Base-by-base conservation (phyloP, 2,113 vertebrate species). In the Protobothrops mucrosquamatus region DNA sequence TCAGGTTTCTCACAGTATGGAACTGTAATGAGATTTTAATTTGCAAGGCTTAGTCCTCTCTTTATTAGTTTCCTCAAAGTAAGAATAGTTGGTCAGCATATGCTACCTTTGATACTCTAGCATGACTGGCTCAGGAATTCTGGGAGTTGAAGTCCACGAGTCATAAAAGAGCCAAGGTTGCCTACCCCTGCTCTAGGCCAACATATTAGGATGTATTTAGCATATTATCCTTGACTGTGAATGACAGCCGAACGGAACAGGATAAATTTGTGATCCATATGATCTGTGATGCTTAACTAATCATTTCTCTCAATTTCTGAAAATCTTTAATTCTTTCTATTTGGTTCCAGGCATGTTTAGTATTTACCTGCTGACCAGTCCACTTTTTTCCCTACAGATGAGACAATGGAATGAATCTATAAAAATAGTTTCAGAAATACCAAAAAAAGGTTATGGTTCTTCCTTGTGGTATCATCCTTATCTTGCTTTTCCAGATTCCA, bases 401-500 rank as follows among this genome's bases (percentile, higher is more conserved):
- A 59, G 11, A 34, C 7, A 22, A 5, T 61, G 10, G 43, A 92
- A 15, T 1, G 24, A 61, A 6, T 29, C 23, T 9, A 22, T 39
- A 22, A 57, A 91, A 51, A 55, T 54, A 24, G 7, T 87, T 34
- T 61, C 34, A 48, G 22, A 46, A 87, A 51, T 92, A n/a, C 51
- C n/a, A 51, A 15, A 48, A 61, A 39, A 43, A 1, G 23, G 81
- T 4, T 51, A n/a, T 39, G 59, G 2, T 69, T 92, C 14, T 74
- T 88, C n/a, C 26, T 74, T 34, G n/a, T 69, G 74, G 61, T 22
- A 46, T 91, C 6, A 94, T 95, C 94, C 90, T 91, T 97, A 14
- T 92, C 89, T 97, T 91, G 93, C 6, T 94, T 94, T 92, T 96
- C 88, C 95, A 99, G 99, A 99, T 98, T 98, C 74, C 18, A 39